Evolutionary conservation across 2,888 invertebrate genomes (phyloP), one percentile per base, ranked within the genome.

Genomic region (Phrixothrix hirtus): DNA sequence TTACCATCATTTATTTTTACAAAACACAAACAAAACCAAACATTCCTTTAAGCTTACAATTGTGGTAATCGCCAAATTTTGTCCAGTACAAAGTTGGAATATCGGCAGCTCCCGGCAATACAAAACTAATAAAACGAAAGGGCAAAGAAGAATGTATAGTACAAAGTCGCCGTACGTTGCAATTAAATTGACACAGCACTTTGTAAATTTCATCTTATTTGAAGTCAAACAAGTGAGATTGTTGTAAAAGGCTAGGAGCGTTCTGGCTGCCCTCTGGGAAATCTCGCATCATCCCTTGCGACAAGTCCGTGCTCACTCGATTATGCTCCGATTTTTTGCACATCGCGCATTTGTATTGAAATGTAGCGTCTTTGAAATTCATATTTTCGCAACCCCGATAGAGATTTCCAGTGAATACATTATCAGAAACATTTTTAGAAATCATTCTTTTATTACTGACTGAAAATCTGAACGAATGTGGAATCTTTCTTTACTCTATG

Each of bases 181-280:
- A 62, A 63, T 62, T 62, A 63, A 60, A 59, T 57, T 60, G 62
- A 60, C 58, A 55, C 48, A 55, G 60, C 55, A 59, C 59, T 55
- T 62, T 59, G 61, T 62, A 61, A 59, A 59, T 59, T 62, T 61
- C 58, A 57, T 58, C 56, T 57, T 59, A 57, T 61, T 58, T 53
- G 58, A 58, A 56, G 57, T 60, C 55, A 60, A 61, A 56, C 54
- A 57, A 57, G 51, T 38, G 41, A 46, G 45, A 50, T 42, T 55
- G 32, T 42, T 58, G 52, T 55, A 57, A 54, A 54, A 59, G 57
- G 51, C 52, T 55, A 30, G 35, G 37, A 47, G 45, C 47, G 58
- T 31, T 30, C 37, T 21, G 16, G 37, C 25, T 42, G 49, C 44
- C 64, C 57, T 44, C 15, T 51, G 64, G 64, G 64, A 64, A 64